Evolutionary conservation across 2,797 vertebrate species (phyloP).

Genomic region (Pantherophis vulpinus): DNA sequence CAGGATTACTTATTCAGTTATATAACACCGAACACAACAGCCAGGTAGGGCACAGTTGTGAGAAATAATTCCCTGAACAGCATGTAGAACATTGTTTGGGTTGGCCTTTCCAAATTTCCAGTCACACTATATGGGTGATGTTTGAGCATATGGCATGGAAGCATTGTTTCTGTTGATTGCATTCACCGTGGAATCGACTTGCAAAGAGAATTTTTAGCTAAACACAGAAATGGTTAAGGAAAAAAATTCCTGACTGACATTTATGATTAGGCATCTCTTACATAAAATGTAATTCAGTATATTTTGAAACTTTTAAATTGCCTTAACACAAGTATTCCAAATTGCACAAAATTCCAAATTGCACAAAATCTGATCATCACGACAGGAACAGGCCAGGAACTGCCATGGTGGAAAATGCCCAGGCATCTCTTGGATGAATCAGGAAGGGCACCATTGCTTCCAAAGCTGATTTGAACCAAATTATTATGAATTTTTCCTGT

Average conservation of each 20-base stretch:
- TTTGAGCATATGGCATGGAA: neutral
- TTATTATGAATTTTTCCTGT: neutral
- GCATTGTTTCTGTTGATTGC: conserved; percentile 6
- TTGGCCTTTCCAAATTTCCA: conserved; percentile 6
- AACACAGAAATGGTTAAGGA: neutral
- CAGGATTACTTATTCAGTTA: conserved; percentile 7
- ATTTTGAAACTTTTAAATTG: conserved; percentile 21
- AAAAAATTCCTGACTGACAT: conserved; percentile 4
- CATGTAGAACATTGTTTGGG: conserved; percentile 5
- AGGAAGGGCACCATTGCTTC: neutral
- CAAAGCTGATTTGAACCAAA: neutral
- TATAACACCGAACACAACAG: neutral
- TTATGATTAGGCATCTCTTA: neutral
- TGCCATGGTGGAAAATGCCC: neutral
- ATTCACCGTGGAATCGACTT: neutral
- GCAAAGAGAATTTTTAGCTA: neutral
- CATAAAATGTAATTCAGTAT: neutral
- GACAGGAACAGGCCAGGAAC: neutral
- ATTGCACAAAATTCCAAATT: neutral
- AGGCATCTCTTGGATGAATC: neutral
- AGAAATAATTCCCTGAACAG: conserved; percentile 33
- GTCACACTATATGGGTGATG: rapidly evolving
- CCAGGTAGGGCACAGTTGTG: neutral
- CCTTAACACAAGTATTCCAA: conserved; percentile 52
- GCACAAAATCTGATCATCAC: neutral